A percentile compares a stretch with the other conserved stretches of the same genome.
These are phyloP conservation scores for Mastigias papua DNA, from an alignment of 30 jellyfish, hydroid and myxozoan species.

Conservation along the genomic window DNA sequence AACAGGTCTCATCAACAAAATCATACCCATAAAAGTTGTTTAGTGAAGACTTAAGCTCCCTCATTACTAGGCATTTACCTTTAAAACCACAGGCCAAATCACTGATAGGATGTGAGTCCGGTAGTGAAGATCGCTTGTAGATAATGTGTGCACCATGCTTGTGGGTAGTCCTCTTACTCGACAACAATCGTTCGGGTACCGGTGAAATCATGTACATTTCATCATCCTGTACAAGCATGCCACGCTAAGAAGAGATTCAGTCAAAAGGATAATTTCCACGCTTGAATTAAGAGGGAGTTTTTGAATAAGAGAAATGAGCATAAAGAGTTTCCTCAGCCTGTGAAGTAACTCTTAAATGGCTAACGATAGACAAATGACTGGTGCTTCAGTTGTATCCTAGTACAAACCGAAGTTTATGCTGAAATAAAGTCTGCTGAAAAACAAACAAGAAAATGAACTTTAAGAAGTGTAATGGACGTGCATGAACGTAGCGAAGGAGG, in stretches of 20 bases:
- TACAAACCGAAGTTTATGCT: too few species aligned
- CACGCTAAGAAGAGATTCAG: conserved; percentile 61
- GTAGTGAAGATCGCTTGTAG: conserved; percentile 65
- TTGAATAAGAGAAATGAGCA: background rate
- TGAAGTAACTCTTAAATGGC: too few species aligned
- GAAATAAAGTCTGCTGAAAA: too few species aligned
- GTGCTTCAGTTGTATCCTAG: too few species aligned
- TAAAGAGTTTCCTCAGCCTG: too few species aligned
- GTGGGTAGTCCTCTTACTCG: background rate
- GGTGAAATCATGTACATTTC: conserved; percentile 81
- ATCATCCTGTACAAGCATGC: conserved; percentile 68
- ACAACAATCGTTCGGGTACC: conserved; percentile 50
- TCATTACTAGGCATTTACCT: background rate
- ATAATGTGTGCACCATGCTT: conserved; percentile 77
- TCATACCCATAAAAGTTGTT: too few species aligned
- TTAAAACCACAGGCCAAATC: conserved; percentile 21
- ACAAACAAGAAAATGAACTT: too few species aligned
- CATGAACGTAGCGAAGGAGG: too few species aligned
- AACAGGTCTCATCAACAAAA: too few species aligned
- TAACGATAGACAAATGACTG: too few species aligned
- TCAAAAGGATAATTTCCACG: background rate
- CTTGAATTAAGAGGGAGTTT: background rate
- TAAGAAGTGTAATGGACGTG: too few species aligned
- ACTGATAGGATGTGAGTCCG: conserved; percentile 31
- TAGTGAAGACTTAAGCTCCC: background rate